Evolutionary conservation across 2,113 vertebrate genomes (phyloP), one percentile per base, ranked within the genome.

Genomic region (Cyanoliseus patagonus): DNA sequence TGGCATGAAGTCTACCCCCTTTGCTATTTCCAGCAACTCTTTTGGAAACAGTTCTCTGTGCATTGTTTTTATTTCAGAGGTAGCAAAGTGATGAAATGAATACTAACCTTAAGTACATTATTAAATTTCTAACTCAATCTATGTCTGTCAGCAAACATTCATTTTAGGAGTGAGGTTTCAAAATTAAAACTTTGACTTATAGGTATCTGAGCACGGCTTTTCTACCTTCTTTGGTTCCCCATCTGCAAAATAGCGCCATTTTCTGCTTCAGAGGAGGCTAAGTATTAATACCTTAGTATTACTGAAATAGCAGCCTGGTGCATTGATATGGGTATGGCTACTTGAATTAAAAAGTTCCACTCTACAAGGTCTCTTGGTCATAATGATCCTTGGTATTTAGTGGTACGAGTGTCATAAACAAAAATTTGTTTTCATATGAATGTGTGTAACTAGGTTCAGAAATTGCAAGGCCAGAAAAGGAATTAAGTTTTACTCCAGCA

Each of bases 231-330:
- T 93, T 67, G 47, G 28, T 13, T 94, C 55, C 13, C 75, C 67
- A 92, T 79, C 78, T 94, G 75, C 72, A 95, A 95, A 88, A 90
- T 83, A 74, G 35, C 44, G 64, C 35, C 92, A 94, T 96, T 94
- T 96, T 86, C 88, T 93, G 90, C 80, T 88, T 93, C 86, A 94
- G 9, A 86, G 66, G 55, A 94, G 35, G 31, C 88, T 83, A 57
- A 73, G 68, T 66, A 78, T 93, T 90, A 81, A 84, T 92, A 83
- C 67, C 18, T 91, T 53, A 83, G 31, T 88, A 78, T 93, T 93
- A 61, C 0, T 90, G 83, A 94, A 92, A 51, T 42, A 72, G 69
- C 4, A 5, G 1, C 77, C 79, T 81, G n/a, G 39, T 86, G 57
- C 72, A 61, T 72, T 80, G 46, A 85, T 81, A 83, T 94, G 62